phyloP scores from a whole-genome alignment of 2,797 vertebrate genomes.

The Staurois parvus region DNA sequence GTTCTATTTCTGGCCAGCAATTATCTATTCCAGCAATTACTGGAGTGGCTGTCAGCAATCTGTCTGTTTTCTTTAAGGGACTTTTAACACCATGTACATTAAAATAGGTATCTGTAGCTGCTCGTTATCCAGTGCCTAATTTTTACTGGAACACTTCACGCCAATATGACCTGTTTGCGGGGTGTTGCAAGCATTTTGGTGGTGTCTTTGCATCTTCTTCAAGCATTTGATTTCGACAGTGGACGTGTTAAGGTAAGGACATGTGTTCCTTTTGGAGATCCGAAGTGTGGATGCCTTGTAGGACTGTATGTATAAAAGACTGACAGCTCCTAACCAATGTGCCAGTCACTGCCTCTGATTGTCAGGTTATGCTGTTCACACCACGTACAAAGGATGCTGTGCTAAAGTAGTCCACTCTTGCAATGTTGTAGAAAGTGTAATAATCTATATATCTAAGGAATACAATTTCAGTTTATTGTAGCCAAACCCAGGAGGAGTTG shows the following conservation, averaged over 20 bases:
- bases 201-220: constrained; percentile 74
- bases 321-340: not conserved
- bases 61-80: constrained; percentile 12
- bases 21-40: constrained; percentile 22
- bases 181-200: constrained; percentile 74
- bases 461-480: not conserved
- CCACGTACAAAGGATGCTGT: not conserved
- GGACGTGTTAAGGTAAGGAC: constrained; percentile 76
- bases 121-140: constrained; percentile 67
- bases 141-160: constrained; percentile 69
- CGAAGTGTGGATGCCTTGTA: not conserved
- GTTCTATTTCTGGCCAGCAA: constrained; percentile 13
- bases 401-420: not conserved
- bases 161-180: constrained; percentile 78
- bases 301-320: not conserved
- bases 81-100: constrained; percentile 69
- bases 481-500: no score
- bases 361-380: not conserved
- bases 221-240: constrained; percentile 72
- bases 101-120: constrained; percentile 68
- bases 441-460: not conserved
- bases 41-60: constrained; percentile 5
- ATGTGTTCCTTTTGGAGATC: not conserved
- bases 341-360: not conserved
- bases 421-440: not conserved